Conservation (phyloP, 2,888 invertebrate genomes). For the Tinea trinotella region DNA sequence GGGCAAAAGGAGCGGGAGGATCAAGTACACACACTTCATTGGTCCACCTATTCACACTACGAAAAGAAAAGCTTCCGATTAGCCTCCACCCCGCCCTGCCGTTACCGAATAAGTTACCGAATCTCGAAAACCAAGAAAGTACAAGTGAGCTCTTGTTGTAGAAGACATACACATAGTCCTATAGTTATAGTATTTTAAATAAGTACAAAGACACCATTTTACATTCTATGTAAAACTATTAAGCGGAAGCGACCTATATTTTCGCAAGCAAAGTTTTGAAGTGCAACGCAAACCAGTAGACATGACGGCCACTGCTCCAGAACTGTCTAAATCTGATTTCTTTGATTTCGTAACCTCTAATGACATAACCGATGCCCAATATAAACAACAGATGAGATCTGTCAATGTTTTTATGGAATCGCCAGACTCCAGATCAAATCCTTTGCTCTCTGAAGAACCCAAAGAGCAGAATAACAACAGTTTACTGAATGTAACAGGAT, state of each 20-base stretch:
- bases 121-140: conserved; percentile 70
- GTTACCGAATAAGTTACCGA: conserved; percentile 66
- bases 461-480: conserved; percentile 77
- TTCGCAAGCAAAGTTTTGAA: neutral
- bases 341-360: conserved; percentile 91
- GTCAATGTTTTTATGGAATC: conserved; percentile 78
- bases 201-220: conserved; percentile 59
- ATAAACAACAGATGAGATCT: conserved; percentile 78
- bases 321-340: conserved; percentile 89
- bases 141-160: conserved; percentile 68
- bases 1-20: conserved; percentile 69
- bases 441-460: conserved; percentile 63
- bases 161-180: conserved; percentile 53
- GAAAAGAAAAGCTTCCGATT: conserved; percentile 47
- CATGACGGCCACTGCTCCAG: conserved; percentile 88
- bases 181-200: conserved; percentile 42
- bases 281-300: conserved; percentile 75
- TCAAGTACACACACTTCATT: conserved; percentile 66
- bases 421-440: conserved; percentile 64
- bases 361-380: conserved; percentile 80
- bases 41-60: conserved; percentile 57
- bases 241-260: neutral
- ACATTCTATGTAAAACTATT: conserved; percentile 19
- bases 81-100: conserved; percentile 41
- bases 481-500: conserved; percentile 45